A percentile compares a stretch with the other conserved stretches of the same genome.
Evolutionary conservation across 37 sponge, comb jelly and placozoan species (phyloP).

Genomic region (Oopsacas minuta): DNA sequence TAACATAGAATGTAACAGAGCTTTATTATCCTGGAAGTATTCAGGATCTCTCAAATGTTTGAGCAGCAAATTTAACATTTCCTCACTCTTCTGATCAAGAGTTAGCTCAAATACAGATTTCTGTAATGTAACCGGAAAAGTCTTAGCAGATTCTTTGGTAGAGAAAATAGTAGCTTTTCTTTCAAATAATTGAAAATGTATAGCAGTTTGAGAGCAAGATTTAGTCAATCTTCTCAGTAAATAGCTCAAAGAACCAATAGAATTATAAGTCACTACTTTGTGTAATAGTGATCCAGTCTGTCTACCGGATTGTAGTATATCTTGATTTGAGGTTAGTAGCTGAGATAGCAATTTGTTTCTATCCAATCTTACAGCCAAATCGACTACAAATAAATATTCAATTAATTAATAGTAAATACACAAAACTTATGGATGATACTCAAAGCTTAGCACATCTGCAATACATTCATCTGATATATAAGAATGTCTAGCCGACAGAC

Average conservation of each 20-base stretch:
- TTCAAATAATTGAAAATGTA: not conserved
- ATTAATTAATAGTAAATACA: not conserved
- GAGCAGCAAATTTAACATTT: not conserved
- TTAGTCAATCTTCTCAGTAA: not conserved
- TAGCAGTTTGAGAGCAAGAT: not conserved
- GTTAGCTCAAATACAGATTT: not conserved
- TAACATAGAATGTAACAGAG: not conserved
- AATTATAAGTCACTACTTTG: not conserved
- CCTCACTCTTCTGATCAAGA: not conserved
- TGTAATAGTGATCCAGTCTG: not conserved
- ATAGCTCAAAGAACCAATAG: not conserved
- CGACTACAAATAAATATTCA: not conserved
- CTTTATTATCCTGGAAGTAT: not conserved
- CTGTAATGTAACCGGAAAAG: not conserved
- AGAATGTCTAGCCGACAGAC: too few species aligned
- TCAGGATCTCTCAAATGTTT: not conserved
- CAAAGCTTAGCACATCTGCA: too few species aligned
- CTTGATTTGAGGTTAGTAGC: not conserved
- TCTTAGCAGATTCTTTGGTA: too few species aligned
- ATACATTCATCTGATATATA: too few species aligned
- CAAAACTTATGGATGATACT: too few species aligned
- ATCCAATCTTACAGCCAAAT: not conserved
- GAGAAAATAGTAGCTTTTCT: not conserved
- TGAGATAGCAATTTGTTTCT: not conserved
- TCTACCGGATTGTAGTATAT: not conserved